phyloP scores from a whole-genome alignment of 2,797 vertebrate genomes.

The Hypotaenidia philippensis region DNA sequence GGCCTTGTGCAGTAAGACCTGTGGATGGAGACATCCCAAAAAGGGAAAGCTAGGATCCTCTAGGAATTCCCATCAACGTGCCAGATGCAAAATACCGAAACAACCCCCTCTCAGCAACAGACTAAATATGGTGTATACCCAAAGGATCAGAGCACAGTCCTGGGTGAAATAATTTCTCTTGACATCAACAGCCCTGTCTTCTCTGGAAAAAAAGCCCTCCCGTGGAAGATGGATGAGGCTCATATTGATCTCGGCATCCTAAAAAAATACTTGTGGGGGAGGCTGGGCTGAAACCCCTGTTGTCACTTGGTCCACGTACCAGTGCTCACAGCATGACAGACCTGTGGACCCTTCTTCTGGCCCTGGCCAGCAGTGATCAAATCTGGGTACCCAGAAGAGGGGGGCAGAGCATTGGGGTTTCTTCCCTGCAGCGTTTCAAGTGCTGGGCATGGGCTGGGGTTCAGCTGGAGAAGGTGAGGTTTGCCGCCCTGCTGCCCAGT shows the following conservation, averaged over 20 bases:
- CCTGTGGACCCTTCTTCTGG: neutral
- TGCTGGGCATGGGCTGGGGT: accelerated
- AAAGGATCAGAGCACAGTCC: slow-evolving; percentile 56
- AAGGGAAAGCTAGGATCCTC: slow-evolving; percentile 87
- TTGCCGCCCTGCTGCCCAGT: neutral
- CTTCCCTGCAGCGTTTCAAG: neutral
- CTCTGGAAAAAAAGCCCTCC: slow-evolving; percentile 42
- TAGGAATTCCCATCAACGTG: slow-evolving; percentile 91
- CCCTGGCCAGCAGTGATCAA: neutral
- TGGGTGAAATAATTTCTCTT: slow-evolving; percentile 54
- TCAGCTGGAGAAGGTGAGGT: neutral
- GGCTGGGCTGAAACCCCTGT: neutral
- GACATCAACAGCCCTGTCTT: slow-evolving; percentile 52
- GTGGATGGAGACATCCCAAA: slow-evolving; percentile 83
- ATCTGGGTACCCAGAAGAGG: neutral
- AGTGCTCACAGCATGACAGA: neutral
- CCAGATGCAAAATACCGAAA: slow-evolving; percentile 85
- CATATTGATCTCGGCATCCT: neutral
- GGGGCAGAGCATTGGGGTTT: neutral
- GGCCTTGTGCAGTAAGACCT: slow-evolving; percentile 59
- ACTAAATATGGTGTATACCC: slow-evolving; percentile 96
- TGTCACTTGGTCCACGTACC: neutral
- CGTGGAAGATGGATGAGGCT: slow-evolving; percentile 17
- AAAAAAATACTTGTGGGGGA: neutral
- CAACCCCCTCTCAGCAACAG: slow-evolving; percentile 82